A percentile compares a stretch with the other conserved stretches of the same genome.
Evolutionary conservation across 92 coral and sea anemone genomes (phyloP).

Genomic region (Heteractis magnifica): DNA sequence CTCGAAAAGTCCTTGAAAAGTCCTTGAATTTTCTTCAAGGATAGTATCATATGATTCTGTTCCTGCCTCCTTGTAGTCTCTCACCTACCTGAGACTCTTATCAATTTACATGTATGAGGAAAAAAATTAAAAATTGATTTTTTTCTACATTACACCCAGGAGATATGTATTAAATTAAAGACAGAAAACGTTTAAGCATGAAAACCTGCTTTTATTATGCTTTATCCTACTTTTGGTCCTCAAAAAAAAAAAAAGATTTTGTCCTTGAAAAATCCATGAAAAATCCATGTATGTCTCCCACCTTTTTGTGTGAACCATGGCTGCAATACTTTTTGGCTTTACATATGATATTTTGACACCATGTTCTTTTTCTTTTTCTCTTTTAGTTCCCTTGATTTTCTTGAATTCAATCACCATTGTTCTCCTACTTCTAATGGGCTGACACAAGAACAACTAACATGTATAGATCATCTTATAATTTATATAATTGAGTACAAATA

Average conservation of each 20-base stretch:
- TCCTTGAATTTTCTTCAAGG: too few species aligned
- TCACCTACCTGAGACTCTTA: too few species aligned
- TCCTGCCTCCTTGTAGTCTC: too few species aligned
- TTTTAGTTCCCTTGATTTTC: constrained; percentile 93
- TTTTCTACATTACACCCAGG: too few species aligned
- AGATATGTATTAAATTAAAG: not conserved
- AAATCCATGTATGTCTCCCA: not conserved
- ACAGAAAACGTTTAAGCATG: too few species aligned
- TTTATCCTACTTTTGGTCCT: too few species aligned
- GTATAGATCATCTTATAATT: not conserved
- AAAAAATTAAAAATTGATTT: too few species aligned
- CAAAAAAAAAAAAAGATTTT: too few species aligned
- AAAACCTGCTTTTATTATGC: too few species aligned
- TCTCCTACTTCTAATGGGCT: constrained; percentile 88
- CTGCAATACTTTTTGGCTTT: constrained; percentile 25
- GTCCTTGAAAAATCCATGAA: too few species aligned
- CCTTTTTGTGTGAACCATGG: constrained; percentile 16
- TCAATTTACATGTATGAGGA: not conserved
- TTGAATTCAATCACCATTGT: constrained; percentile 83
- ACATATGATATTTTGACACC: not conserved
- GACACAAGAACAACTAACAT: not conserved
- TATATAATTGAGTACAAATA: not conserved
- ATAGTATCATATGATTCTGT: too few species aligned
- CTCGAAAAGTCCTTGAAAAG: not conserved
- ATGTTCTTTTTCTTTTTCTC: not conserved